phyloP scores from a whole-genome alignment of 2,797 vertebrate species.

The Anolis apletophallus region DNA sequence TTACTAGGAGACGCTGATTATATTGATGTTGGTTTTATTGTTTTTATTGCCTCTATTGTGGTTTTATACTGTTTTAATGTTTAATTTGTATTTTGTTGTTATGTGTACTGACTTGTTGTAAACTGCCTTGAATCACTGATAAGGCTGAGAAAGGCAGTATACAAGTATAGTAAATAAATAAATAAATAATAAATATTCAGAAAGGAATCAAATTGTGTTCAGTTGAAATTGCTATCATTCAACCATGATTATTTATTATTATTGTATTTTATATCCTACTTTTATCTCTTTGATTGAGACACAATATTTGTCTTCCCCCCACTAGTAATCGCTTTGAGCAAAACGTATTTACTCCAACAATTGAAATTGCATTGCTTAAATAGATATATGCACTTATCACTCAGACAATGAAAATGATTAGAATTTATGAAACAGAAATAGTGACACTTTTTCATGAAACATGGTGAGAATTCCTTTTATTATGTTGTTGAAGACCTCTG shows the following conservation, averaged over 20 bases:
- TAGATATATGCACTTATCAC: not conserved
- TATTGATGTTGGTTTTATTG: too few relatives aligned
- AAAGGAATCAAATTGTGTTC: not conserved
- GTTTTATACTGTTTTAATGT: too few relatives aligned
- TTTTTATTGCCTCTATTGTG: too few relatives aligned
- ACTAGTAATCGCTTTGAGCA: not conserved
- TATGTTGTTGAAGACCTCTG: not conserved
- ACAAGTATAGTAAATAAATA: too few relatives aligned
- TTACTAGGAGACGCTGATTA: too few relatives aligned
- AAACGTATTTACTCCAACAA: not conserved
- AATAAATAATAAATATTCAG: too few relatives aligned
- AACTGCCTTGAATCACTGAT: too few relatives aligned
- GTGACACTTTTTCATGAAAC: not conserved
- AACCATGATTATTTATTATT: not conserved
- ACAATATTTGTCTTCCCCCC: not conserved
- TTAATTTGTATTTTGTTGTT: too few relatives aligned
- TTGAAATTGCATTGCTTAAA: slow-evolving; percentile 14
- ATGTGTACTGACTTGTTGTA: too few relatives aligned
- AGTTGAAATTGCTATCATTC: not conserved
- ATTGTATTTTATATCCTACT: too few relatives aligned
- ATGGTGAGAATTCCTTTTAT: not conserved
- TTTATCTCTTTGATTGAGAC: too few relatives aligned
- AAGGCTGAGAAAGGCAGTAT: too few relatives aligned
- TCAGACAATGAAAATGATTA: slow-evolving; percentile 1
- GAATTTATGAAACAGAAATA: not conserved